These are phyloP conservation scores for Synodontis membranacea DNA, from an alignment of 2,113 vertebrate genomes.

Conservation along the genomic window DNA sequence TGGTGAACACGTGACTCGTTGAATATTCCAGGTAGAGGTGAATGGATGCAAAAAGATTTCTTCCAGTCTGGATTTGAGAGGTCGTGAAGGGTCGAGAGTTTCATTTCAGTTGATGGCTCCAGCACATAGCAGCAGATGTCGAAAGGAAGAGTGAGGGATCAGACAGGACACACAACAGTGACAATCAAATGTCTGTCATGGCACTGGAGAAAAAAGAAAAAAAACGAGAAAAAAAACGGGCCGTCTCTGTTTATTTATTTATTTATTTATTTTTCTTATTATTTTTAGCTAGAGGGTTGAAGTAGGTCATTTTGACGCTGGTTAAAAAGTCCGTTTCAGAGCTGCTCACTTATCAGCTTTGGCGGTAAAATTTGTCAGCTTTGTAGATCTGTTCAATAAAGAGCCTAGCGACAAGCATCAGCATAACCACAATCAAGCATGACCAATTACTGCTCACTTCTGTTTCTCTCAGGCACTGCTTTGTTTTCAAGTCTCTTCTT, in stretches of 20 bases:
- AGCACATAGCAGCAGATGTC: conserved; percentile 38
- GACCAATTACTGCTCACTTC: neutral
- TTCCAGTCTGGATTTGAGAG: neutral
- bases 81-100: neutral
- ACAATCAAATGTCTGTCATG: conserved; percentile 44
- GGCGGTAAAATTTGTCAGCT: neutral
- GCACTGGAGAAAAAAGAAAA: too few relatives aligned
- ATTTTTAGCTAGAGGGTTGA: neutral
- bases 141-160: conserved; percentile 23
- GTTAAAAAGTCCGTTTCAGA: neutral
- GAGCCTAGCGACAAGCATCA: neutral
- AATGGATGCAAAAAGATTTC: neutral
- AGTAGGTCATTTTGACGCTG: neutral
- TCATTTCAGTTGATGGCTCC: conserved; percentile 27
- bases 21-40: neutral
- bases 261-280: neutral
- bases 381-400: too few relatives aligned
- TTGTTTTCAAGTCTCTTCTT: neutral
- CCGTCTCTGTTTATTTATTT: neutral
- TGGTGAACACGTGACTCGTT: conserved; percentile 4
- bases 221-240: too few relatives aligned
- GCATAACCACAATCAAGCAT: too few relatives aligned
- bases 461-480: neutral
- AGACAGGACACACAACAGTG: conserved; percentile 21
- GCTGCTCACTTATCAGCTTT: neutral